These are phyloP conservation scores for Styela clava DNA, from an alignment of 23 tunicate genomes.

Conservation along the genomic window DNA sequence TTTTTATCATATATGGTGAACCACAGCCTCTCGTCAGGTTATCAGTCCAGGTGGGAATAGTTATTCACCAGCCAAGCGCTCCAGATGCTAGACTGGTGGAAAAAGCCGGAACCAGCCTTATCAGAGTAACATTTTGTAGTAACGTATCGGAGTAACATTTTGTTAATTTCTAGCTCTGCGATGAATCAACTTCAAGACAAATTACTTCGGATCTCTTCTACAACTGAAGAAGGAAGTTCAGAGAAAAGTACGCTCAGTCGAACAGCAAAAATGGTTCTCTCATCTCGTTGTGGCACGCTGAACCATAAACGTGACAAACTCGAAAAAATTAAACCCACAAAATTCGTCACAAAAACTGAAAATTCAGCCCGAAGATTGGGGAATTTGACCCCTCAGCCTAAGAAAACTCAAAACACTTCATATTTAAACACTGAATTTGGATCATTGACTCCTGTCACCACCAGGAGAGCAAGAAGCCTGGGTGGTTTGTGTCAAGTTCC, in stretches of 20 bases:
- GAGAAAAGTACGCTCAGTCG: slow-evolving; percentile 18
- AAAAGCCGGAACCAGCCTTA: too few relatives aligned
- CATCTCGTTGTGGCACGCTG: slow-evolving; percentile 17
- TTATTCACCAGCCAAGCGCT: too few relatives aligned
- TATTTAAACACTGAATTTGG: neutral
- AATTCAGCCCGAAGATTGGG: neutral
- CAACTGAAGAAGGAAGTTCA: slow-evolving; percentile 3
- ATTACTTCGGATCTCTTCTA: slow-evolving; percentile 11
- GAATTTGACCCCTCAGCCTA: neutral
- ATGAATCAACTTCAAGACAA: slow-evolving; percentile 6
- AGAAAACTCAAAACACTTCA: neutral
- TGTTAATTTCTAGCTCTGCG: neutral
- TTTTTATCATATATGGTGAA: too few relatives aligned
- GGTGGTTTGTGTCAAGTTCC: neutral
- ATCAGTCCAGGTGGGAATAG: too few relatives aligned
- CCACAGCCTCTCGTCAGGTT: too few relatives aligned
- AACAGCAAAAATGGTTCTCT: slow-evolving; percentile 51
- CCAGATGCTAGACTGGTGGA: too few relatives aligned
- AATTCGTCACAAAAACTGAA: neutral
- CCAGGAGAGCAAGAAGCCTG: neutral
- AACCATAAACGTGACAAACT: neutral
- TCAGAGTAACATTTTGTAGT: too few relatives aligned
- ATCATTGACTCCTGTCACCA: neutral
- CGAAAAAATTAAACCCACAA: neutral
- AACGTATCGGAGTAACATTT: too few relatives aligned